Evolutionary conservation across 2,113 vertebrate genomes (phyloP).

Genomic region (Diadophis punctatus): DNA sequence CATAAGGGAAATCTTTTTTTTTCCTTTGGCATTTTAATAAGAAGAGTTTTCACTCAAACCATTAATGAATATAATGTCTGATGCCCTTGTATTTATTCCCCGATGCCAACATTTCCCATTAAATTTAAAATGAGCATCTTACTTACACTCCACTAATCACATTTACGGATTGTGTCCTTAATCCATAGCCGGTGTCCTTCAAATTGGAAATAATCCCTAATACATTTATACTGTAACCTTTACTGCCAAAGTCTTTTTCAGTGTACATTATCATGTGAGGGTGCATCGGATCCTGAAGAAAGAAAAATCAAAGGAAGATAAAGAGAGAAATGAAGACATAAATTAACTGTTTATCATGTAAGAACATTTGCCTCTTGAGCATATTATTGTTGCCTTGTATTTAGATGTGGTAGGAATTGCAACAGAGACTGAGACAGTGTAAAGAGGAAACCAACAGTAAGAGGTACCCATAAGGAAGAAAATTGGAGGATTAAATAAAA

Average conservation of each 20-base stretch:
- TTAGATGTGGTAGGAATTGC: background rate
- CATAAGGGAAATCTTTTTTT: background rate
- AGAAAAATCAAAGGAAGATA: slow-evolving; percentile 33
- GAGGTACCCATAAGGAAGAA: background rate
- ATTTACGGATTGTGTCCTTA: slow-evolving; percentile 82
- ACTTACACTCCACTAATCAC: slow-evolving; percentile 91
- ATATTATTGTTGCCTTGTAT: background rate
- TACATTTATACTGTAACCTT: slow-evolving; percentile 77
- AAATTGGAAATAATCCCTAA: slow-evolving; percentile 81
- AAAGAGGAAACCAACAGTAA: background rate
- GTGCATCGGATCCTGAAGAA: slow-evolving; percentile 78
- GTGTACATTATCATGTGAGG: slow-evolving; percentile 87
- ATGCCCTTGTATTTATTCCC: background rate
- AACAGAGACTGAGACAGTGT: background rate
- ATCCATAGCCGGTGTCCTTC: slow-evolving; percentile 79
- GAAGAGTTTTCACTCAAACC: background rate
- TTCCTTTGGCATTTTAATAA: background rate
- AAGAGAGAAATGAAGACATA: background rate
- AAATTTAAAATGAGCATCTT: slow-evolving; percentile 28
- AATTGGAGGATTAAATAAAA: background rate
- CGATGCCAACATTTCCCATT: background rate
- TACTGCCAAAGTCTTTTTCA: slow-evolving; percentile 78
- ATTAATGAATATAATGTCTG: background rate
- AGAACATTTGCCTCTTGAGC: background rate
- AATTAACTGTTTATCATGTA: background rate